phyloP scores from a whole-genome alignment of 2,797 vertebrate genomes.

The Dallia pectoralis region DNA sequence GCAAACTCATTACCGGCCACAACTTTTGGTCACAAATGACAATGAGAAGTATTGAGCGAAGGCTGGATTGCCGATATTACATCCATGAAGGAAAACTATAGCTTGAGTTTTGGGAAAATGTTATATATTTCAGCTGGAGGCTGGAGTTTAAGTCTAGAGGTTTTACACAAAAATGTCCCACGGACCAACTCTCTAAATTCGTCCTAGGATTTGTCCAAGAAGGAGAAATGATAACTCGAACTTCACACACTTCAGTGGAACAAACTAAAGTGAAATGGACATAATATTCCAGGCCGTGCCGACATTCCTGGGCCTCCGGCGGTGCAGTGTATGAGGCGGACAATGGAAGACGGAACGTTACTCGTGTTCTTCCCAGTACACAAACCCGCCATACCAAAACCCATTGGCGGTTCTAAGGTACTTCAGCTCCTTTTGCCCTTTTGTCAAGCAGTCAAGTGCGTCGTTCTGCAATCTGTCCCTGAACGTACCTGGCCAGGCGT shows the following conservation, averaged over 20 bases:
- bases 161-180: slow-evolving; percentile 48
- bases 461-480: background rate
- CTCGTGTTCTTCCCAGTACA: background rate
- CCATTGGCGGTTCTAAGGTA: slow-evolving; percentile 10
- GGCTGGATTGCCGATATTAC: slow-evolving; percentile 47
- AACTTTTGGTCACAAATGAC: slow-evolving; percentile 54
- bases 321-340: background rate
- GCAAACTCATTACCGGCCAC: slow-evolving; percentile 63
- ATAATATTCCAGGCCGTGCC: background rate
- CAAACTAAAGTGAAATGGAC: background rate
- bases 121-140: background rate
- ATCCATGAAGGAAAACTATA: slow-evolving; percentile 55
- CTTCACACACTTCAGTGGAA: background rate
- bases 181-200: slow-evolving; percentile 46
- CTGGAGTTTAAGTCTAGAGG: slow-evolving; percentile 1
- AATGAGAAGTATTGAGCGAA: slow-evolving; percentile 34
- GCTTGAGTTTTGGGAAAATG: background rate
- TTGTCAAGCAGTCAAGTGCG: slow-evolving; percentile 4
- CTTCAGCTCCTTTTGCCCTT: slow-evolving; percentile 24
- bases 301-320: slow-evolving; percentile 1
- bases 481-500: background rate
- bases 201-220: slow-evolving; percentile 25
- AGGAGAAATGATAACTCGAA: background rate
- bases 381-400: slow-evolving; percentile 1
- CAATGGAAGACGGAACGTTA: background rate